Evolutionary conservation across 2,888 invertebrate genomes (phyloP), one percentile per base, ranked within the genome.

Genomic region (Sipha maydis): DNA sequence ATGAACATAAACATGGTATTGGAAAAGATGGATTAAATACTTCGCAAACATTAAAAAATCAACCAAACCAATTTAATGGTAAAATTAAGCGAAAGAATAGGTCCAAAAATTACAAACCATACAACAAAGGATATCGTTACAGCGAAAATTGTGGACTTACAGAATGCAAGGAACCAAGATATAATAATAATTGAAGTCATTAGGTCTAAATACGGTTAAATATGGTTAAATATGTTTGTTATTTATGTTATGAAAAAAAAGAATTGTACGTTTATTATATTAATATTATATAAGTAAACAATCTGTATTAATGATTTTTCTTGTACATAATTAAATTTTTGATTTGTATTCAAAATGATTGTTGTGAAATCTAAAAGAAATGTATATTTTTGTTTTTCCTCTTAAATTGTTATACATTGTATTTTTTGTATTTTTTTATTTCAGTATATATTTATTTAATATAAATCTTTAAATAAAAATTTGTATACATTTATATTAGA

Each of bases 111-210:
- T 86, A 75, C 21, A 61, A 73, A 41, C 48, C 73, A 28, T 80
- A 79, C 31, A 80, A 75, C 56, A 80, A 73, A 73, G 54, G 71
- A 54, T 86, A 86, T 86, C 79, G 79, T 8, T 73, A 86, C 41
- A 86, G 71, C 34, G 69, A 34, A 25, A 83, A 3, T 31, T 28
- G 17, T 41, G 71, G 31, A 54, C 21, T 28, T 71, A 67, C 67
- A 67, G 86, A 80, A 56, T 88, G 73, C 61, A 88, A 88, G 80
- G 80, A 88, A 80, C 80, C 73, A 80, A 88, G 86, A 80, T 88
- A 80, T 88, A 88, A 88, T 71, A 85, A 85, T 71, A 80, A 88
- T 75, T 56, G 75, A 25, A 71, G 75, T n/a, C 41, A 80, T 61
- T 88, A 3, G 86, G 86, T 25, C 61, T 56, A 88, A 88, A 61